phyloP scores from a whole-genome alignment of 2,888 invertebrate genomes.

The Gasteruption jaculator region DNA sequence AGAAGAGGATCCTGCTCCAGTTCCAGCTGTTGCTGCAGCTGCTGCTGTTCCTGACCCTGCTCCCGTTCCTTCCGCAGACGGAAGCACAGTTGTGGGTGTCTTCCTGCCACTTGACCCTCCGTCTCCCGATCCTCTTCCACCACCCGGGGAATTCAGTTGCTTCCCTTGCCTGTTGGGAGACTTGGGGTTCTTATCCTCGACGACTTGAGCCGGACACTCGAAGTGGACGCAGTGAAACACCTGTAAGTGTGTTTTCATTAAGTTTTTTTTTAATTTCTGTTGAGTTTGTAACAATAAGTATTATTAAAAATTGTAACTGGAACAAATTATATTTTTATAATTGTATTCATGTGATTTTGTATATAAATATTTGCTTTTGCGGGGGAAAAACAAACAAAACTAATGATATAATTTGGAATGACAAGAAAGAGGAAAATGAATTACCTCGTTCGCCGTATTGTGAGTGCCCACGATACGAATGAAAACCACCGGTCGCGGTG shows the following conservation, averaged over 20 bases:
- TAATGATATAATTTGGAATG: slow-evolving; percentile 4
- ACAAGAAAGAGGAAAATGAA: slow-evolving; percentile 1
- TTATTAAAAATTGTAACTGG: no score
- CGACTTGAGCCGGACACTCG: slow-evolving; percentile 85
- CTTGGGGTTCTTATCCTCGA: slow-evolving; percentile 34
- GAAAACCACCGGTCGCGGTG: slow-evolving; percentile 82
- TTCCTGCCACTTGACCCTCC: no score
- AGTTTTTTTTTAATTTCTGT: neutral
- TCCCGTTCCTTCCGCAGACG: no score
- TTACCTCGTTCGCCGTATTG: slow-evolving; percentile 94
- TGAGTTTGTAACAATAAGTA: slow-evolving; percentile 1
- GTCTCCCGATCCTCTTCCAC: no score
- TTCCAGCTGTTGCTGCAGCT: slow-evolving; percentile 1
- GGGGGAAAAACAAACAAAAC: no score
- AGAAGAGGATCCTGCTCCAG: slow-evolving; percentile 8
- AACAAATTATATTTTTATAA: neutral
- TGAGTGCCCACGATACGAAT: slow-evolving; percentile 93
- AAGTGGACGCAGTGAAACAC: slow-evolving; percentile 98
- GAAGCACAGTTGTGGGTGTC: no score
- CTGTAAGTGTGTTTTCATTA: no score
- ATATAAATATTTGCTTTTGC: no score
- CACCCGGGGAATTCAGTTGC: no score
- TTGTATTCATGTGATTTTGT: neutral
- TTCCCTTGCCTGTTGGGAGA: slow-evolving; percentile 29
- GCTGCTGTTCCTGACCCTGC: slow-evolving; percentile 7